Base-by-base conservation (phyloP, 2,888 invertebrate genomes). In the Drosophila peninsularis region DNA sequence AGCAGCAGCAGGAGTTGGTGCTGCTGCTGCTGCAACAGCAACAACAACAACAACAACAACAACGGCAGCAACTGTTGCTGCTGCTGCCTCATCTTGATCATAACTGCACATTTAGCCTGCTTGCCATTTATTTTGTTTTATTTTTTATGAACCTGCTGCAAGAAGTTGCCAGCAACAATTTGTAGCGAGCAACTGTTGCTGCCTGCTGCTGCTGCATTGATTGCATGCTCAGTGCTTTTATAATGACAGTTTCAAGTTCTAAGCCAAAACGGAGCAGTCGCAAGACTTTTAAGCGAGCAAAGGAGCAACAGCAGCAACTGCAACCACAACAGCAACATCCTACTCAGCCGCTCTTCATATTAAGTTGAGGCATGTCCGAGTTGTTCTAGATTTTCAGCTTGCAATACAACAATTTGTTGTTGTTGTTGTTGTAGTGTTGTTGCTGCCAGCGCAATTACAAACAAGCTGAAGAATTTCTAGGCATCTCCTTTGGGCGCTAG, bases 221-320 rank as follows among this genome's bases (percentile, higher is more conserved):
- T 85, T 89, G 89, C 89, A 78, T 88, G 89, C 89, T 89, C 86
- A 78, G 82, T 82, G 85, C 89, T 75, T 80, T 77, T 71, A 85
- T 87, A 86, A 89, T 85, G 85, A 85, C 85, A 85, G 85, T 85
- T 89, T 85, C 89, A 84, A 85, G 85, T 85, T 85, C 87, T 87
- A 85, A 85, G 85, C 84, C 85, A 85, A 85, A 87, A 87, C 84
- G 83, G 56, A 45, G 67, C 85, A 64, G 34, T 42, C 54, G 32
- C 45, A 17, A 47, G 44, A 32, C 36, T 34, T 32, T 36, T 64
- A 32, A 34, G 19, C 27, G 49, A 19, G 14, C 49, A 19, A 57
- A 30, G 32, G 34, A 44, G 27, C 74, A 75, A 54, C 73, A 68
- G 17, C 49, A 62, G 7, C 41, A 52, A 10, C 68, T 39, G 42